Conservation (phyloP, 1,140 invertebrate genomes). For the Theocolax elegans region DNA sequence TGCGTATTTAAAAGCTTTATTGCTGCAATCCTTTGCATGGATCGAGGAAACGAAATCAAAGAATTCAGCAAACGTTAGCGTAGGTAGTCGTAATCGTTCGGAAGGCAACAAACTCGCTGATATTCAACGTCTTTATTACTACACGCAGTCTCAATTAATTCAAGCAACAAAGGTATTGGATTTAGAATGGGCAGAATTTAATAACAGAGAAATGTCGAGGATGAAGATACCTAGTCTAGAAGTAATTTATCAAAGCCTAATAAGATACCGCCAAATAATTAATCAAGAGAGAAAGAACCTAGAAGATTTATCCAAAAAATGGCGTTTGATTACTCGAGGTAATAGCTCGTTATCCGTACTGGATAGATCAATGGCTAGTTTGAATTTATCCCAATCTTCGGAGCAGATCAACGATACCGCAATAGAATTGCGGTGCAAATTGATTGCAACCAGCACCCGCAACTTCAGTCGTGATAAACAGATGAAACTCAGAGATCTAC, state of each 20-base stretch:
- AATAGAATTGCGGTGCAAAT: constrained; percentile 58
- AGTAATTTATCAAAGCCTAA: constrained; percentile 60
- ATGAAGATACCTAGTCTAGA: constrained; percentile 63
- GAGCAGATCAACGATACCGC: constrained; percentile 45
- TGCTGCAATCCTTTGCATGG: constrained; percentile 66
- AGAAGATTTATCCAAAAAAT: constrained; percentile 50
- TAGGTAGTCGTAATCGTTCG: constrained; percentile 51
- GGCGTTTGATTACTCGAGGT: constrained; percentile 48
- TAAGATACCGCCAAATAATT: constrained; percentile 59
- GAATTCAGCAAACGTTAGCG: constrained; percentile 48
- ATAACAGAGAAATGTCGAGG: constrained; percentile 47
- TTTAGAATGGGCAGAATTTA: constrained; percentile 58
- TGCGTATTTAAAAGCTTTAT: constrained; percentile 58
- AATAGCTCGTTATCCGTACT: constrained; percentile 23
- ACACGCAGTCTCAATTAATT: constrained; percentile 62
- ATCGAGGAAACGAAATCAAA: constrained; percentile 65
- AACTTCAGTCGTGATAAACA: constrained; percentile 57
- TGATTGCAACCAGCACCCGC: constrained; percentile 53
- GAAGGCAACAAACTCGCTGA: constrained; percentile 58
- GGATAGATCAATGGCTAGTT: constrained; percentile 55
- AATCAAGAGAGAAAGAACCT: constrained; percentile 52
- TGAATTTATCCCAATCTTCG: constrained; percentile 49
- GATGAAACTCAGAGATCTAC: constrained; percentile 51
- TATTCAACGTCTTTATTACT: constrained; percentile 59
- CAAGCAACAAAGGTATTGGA: constrained; percentile 63